phyloP scores from a whole-genome alignment of 2,797 vertebrate genomes.

The Masticophis lateralis region DNA sequence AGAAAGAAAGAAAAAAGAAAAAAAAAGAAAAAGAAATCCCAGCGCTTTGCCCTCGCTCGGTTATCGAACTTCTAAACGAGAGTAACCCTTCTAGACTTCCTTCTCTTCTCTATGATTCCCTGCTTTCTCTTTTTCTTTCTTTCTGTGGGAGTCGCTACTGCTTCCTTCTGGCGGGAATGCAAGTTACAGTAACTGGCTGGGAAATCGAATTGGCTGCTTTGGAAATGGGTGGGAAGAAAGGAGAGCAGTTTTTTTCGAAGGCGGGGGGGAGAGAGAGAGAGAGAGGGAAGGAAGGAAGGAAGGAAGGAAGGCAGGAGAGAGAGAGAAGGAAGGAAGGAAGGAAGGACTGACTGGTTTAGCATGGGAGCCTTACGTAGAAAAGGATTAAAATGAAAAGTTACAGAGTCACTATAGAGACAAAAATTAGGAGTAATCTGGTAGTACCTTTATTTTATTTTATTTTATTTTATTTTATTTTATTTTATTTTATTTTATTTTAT shows the following conservation, averaged over 20 bases:
- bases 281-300: not conserved
- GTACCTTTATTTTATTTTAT: not conserved
- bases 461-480: too few relatives aligned
- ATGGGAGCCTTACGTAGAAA: not conserved
- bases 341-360: not conserved
- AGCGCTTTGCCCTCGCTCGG: not conserved
- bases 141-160: not conserved
- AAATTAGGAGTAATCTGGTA: not conserved
- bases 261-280: not conserved
- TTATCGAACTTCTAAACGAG: not conserved
- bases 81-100: not conserved
- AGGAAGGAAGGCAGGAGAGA: too few relatives aligned
- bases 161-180: not conserved
- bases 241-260: not conserved
- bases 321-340: not conserved
- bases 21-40: not conserved
- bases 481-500: too few relatives aligned
- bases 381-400: not conserved
- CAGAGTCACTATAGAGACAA: not conserved
- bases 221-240: not conserved
- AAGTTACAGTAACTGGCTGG: not conserved
- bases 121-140: not conserved
- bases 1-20: not conserved
- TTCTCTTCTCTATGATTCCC: not conserved
- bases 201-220: not conserved